A percentile compares a stretch with the other conserved stretches of the same genome.
phyloP scores from a whole-genome alignment of 2,797 vertebrate genomes.

The Pantherophis alleghaniensis region DNA sequence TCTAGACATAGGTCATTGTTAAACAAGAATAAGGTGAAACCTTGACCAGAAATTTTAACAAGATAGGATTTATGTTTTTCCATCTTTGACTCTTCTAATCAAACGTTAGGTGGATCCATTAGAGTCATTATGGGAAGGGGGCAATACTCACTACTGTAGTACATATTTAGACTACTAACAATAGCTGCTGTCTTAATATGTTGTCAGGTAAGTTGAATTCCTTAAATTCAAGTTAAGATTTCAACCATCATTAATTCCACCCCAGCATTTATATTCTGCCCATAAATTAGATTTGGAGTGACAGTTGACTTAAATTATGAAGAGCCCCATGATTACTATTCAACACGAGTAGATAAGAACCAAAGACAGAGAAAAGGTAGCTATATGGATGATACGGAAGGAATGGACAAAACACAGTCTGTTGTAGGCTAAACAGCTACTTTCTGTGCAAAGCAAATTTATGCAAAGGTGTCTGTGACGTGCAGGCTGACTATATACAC shows the following conservation, averaged over 20 bases:
- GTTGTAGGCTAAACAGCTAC: neutral
- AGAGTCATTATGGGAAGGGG: neutral
- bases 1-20: neutral
- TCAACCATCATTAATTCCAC: neutral
- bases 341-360: neutral
- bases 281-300: neutral
- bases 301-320: neutral
- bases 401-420: neutral
- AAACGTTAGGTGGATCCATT: neutral
- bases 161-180: neutral
- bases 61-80: neutral
- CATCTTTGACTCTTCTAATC: neutral
- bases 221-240: neutral
- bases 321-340: neutral
- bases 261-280: neutral
- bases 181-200: neutral
- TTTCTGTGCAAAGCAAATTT: neutral
- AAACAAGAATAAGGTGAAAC: neutral
- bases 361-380: neutral
- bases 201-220: neutral
- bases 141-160: neutral
- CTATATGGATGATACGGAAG: neutral
- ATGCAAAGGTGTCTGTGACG: neutral
- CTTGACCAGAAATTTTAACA: neutral
- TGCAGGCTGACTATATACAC: neutral